Evolutionary conservation across 2,113 vertebrate genomes (phyloP), one percentile per base, ranked within the genome.

Genomic region (Peromyscus polionotus): DNA sequence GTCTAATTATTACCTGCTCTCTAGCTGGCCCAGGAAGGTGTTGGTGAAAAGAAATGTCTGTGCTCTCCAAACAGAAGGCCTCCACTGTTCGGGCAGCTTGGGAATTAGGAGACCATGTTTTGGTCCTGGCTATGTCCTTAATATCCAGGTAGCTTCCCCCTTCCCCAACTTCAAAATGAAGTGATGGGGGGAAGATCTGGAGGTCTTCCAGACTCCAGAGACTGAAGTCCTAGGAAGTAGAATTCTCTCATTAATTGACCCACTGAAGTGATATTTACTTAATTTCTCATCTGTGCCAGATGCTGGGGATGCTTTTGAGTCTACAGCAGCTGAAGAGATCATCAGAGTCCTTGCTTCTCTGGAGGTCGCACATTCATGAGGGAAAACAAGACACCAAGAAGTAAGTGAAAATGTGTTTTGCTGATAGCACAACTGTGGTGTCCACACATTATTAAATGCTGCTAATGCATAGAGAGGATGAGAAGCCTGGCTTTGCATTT

Each of bases 21-120:
- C 36, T 81, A 3, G 42, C n/a, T 65, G 81, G 31, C 57, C 11
- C 19, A 63, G 63, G 1, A 42, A 9, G 59, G 12, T 72, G 6
- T 19, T 59, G 22, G 0, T 85, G 19, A 83, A 11, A 90, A 89
- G 59, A 17, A 90, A 90, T 83, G 81, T 93, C 81, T 84, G 72
- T 20, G 19, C 70, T 72, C 67, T 77, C 33, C 42, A 97, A 89
- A 70, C 73, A 17, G 57, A 57, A 94, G 95, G 48, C 33, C 54
- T 28, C 36, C n/a, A 26, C 63, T 24, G 8, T 73, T 63, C 2
- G 7, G 3, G 68, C n/a, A 80, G 65, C 5, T 22, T 63, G 85
- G 61, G 26, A 91, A 77, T 70, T 68, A 67, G 63, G 24, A 86
- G 59, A 77, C 48, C 6, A 7, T 26, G 39, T 57, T 93, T 94